Evolutionary conservation across 2,797 vertebrate species (phyloP), one percentile per base, ranked within the genome.

Genomic region (Carduelis carduelis): DNA sequence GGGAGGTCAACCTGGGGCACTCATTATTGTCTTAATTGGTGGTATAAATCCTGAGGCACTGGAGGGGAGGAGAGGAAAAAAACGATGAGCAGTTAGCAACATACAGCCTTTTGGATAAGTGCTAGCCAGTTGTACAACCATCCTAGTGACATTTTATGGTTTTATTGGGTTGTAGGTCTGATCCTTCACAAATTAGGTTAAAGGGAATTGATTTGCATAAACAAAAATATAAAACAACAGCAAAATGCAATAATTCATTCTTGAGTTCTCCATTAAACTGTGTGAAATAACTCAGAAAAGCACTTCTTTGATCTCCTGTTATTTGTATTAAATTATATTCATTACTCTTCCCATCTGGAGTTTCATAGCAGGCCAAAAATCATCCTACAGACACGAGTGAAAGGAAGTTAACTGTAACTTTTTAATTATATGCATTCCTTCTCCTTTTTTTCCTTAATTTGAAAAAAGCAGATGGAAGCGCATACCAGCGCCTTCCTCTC

Each of bases 21-120:
- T 98, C 97, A 97, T 98, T 98, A 98, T 97, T 97, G 97, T 96
- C 96, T 97, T 98, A 98, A 98, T 98, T 98, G 98, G 97, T 96
- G 95, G 76, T 96, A 98, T 98, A 98, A 98, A 98, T 98, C 97
- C 97, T 97, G 96, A 97, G 95, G 94, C 97, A 95, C 97, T 49
- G 82, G 91, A 98, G 93, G 91, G 94, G 90, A 89, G 88, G 85
- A 57, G 75, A 86, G 43, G 60, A 77, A 87, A 95, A 96, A 96
- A 95, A 49, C 43, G 43, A 90, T 79, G 93, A 91, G 84, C 90
- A 90, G 94, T 96, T 97, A 96, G 95, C 87, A 92, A 95, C 91
- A 70, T 83, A 83, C 39, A 92, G 95, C 69, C 94, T 97, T 97
- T 97, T 74, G 83, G 97, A 74, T 92, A 85, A 94, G 55, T 35